Conservation (phyloP, 2,113 vertebrate species). For the Hemibagrus wyckioides region DNA sequence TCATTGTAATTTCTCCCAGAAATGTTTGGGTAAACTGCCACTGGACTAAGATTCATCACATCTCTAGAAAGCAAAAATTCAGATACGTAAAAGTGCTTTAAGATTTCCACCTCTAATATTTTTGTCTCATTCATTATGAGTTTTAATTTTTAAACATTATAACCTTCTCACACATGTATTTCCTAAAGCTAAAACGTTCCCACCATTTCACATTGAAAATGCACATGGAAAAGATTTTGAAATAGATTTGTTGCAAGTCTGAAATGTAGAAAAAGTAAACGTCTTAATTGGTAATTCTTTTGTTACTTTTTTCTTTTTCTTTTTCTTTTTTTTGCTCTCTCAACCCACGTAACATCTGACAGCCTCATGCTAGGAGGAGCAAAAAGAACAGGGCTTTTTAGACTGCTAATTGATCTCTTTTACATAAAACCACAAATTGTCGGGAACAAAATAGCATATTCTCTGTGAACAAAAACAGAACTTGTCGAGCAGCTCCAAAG, state of each 20-base stretch:
- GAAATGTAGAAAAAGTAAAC: conserved; percentile 34
- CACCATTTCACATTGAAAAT: neutral
- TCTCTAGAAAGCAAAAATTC: neutral
- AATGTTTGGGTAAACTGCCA: too few species aligned
- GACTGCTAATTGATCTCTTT: conserved; percentile 50
- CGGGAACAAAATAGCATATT: conserved; percentile 18
- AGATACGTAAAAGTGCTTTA: neutral
- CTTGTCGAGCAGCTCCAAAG: conserved; percentile 25
- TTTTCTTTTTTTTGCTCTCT: neutral
- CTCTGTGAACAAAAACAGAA: conserved; percentile 40
- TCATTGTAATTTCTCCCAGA: too few species aligned
- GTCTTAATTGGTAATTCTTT: conserved; percentile 43
- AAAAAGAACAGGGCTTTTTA: conserved; percentile 30
- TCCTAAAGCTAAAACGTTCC: neutral
- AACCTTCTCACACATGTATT: neutral
- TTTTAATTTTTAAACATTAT: neutral
- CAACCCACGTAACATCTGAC: conserved; percentile 41
- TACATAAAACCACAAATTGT: conserved; percentile 28
- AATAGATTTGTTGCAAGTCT: conserved; percentile 34
- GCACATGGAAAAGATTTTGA: neutral
- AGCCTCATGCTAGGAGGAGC: conserved; percentile 25
- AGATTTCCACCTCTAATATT: neutral
- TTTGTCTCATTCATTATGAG: neutral
- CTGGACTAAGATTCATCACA: neutral
- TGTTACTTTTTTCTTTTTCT: conserved; percentile 15